A percentile compares a stretch with the other conserved stretches of the same genome.
phyloP scores from a whole-genome alignment of 2,888 invertebrate genomes.

The Silvanus unidentatus region DNA sequence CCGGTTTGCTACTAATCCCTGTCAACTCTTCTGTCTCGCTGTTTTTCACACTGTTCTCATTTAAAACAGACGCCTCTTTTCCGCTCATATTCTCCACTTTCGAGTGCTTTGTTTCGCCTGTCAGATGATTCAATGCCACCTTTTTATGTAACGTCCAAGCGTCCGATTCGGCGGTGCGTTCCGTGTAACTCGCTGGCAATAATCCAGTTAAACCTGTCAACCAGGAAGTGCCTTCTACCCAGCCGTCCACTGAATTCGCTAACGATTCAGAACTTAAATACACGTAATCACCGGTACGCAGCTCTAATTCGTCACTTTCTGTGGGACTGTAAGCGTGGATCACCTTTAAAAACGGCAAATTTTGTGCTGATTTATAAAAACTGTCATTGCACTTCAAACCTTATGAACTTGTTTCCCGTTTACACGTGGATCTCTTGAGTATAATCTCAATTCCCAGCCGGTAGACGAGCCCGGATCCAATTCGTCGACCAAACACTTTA shows the following conservation, averaged over 20 bases:
- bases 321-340: slow-evolving; percentile 70
- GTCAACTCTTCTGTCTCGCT: neutral
- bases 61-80: too few relatives aligned
- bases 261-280: slow-evolving; percentile 72
- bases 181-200: slow-evolving; percentile 76
- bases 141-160: slow-evolving; percentile 85
- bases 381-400: slow-evolving; percentile 22
- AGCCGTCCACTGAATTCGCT: slow-evolving; percentile 72
- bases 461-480: slow-evolving; percentile 61
- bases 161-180: slow-evolving; percentile 80
- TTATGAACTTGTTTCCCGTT: slow-evolving; percentile 60
- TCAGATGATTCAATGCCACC: slow-evolving; percentile 48
- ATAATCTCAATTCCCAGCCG: slow-evolving; percentile 80
- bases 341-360: slow-evolving; percentile 48
- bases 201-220: slow-evolving; percentile 73
- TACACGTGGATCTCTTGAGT: slow-evolving; percentile 76
- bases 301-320: slow-evolving; percentile 77
- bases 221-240: slow-evolving; percentile 83
- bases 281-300: slow-evolving; percentile 80
- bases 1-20: neutral
- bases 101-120: slow-evolving; percentile 14
- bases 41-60: slow-evolving; percentile 4
- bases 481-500: slow-evolving; percentile 68
- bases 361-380: neutral
- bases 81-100: neutral